phyloP scores from a whole-genome alignment of 2,888 invertebrate species.

The Vanessa cardui region DNA sequence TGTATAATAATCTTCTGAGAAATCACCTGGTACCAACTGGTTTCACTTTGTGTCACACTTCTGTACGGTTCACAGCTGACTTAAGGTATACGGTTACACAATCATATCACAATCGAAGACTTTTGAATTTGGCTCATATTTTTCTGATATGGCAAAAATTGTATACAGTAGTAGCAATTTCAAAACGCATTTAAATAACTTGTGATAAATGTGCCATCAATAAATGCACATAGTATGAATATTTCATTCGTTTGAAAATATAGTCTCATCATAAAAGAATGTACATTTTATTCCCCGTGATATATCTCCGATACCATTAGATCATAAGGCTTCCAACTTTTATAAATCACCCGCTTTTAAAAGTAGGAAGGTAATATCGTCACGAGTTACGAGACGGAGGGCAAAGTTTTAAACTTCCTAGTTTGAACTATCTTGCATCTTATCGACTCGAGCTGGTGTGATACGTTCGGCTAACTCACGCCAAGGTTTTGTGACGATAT shows the following conservation, averaged over 20 bases:
- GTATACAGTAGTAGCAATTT: neutral
- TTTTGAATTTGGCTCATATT: too few relatives aligned
- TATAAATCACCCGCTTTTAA: constrained; percentile 35
- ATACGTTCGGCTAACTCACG: constrained; percentile 28
- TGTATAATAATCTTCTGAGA: too few relatives aligned
- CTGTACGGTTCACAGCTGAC: too few relatives aligned
- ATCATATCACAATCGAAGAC: too few relatives aligned
- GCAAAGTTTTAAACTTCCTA: constrained; percentile 33
- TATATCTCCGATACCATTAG: constrained; percentile 10
- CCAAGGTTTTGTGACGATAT: neutral
- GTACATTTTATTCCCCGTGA: constrained; percentile 24
- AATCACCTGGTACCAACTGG: too few relatives aligned
- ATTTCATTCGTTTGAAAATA: constrained; percentile 18
- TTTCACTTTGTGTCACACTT: too few relatives aligned
- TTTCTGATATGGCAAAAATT: neutral
- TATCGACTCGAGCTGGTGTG: constrained; percentile 25
- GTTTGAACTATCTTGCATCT: constrained; percentile 27
- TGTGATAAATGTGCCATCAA: neutral
- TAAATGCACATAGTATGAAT: constrained; percentile 10
- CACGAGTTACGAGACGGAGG: constrained; percentile 17
- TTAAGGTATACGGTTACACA: too few relatives aligned
- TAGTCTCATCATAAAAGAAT: constrained; percentile 18
- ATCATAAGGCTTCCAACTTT: constrained; percentile 25
- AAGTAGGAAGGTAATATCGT: constrained; percentile 33
- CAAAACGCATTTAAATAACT: neutral